Conservation (phyloP, 2,113 vertebrate species). For the Mesoclemmys tuberculata region DNA sequence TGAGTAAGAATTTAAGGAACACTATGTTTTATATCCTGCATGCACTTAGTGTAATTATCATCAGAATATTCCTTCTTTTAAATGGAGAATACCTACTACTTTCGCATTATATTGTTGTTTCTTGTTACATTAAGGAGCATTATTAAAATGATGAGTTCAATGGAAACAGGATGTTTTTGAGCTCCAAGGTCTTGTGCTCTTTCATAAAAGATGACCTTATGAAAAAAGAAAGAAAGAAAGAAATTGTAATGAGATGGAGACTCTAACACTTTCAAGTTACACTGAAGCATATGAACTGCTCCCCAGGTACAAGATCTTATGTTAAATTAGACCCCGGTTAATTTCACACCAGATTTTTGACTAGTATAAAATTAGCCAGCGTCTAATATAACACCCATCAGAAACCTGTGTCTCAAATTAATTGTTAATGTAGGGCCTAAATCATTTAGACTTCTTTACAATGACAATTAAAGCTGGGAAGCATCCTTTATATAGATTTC, state of each 20-base stretch:
- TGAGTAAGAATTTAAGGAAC: conserved; percentile 75
- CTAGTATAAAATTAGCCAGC: conserved; percentile 54
- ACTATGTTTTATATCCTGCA: not conserved
- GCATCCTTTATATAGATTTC: conserved; percentile 2
- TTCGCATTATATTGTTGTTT: conserved; percentile 36
- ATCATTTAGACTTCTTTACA: not conserved
- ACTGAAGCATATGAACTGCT: conserved; percentile 30
- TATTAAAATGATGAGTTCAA: conserved; percentile 58
- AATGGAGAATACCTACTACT: conserved; percentile 5
- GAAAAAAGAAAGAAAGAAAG: not conserved
- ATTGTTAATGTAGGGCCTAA: conserved; percentile 39
- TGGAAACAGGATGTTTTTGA: conserved; percentile 30
- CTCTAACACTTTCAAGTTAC: conserved; percentile 17
- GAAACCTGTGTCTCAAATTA: conserved; percentile 51
- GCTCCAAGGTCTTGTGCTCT: conserved; percentile 37
- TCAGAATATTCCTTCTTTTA: conserved; percentile 14
- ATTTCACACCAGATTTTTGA: conserved; percentile 59
- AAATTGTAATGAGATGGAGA: conserved; percentile 14
- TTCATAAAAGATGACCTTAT: conserved; percentile 55
- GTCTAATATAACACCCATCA: conserved; percentile 64
- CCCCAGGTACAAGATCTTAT: conserved; percentile 41
- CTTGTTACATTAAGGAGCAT: conserved; percentile 26
- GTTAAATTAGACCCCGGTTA: conserved; percentile 56
- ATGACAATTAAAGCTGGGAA: conserved; percentile 18
- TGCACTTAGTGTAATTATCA: conserved; percentile 40